A percentile compares a stretch with the other conserved stretches of the same genome.
phyloP scores from a whole-genome alignment of 2,797 vertebrate species.

The Astyanax mexicanus region DNA sequence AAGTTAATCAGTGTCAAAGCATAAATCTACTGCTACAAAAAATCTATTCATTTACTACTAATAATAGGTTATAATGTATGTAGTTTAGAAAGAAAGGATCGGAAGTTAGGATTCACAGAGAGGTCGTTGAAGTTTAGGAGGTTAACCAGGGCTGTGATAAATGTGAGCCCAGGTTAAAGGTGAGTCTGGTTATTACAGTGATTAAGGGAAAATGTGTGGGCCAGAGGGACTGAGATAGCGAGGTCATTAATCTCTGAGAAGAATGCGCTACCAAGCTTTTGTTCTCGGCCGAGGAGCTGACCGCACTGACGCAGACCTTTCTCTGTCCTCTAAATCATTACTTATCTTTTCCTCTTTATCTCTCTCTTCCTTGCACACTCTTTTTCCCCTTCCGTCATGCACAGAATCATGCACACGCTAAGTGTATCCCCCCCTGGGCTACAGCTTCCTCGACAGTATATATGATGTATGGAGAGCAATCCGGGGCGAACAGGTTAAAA shows the following conservation, averaged over 20 bases:
- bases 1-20: no score
- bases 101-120: not conserved
- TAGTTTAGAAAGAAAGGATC: not conserved
- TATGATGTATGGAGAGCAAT: slow-evolving; percentile 1
- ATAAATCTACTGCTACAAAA: no score
- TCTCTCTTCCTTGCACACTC: slow-evolving; percentile 7
- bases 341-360: slow-evolving; percentile 53
- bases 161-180: slow-evolving; percentile 75
- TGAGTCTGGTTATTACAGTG: slow-evolving; percentile 74
- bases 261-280: slow-evolving; percentile 67
- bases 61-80: no score
- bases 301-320: slow-evolving; percentile 68
- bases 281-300: slow-evolving; percentile 64
- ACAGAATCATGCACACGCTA: slow-evolving; percentile 20
- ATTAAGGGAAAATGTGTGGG: slow-evolving; percentile 81
- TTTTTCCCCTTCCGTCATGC: no score
- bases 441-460: slow-evolving; percentile 18
- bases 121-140: not conserved
- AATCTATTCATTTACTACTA: no score
- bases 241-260: slow-evolving; percentile 73
- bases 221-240: slow-evolving; percentile 61
- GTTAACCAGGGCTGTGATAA: slow-evolving; percentile 59
- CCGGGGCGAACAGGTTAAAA: slow-evolving; percentile 44
- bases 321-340: slow-evolving; percentile 62
- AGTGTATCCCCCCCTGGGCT: slow-evolving; percentile 7